Evolutionary conservation across 2,113 vertebrate genomes (phyloP).

Genomic region (Myiozetetes cayanensis): DNA sequence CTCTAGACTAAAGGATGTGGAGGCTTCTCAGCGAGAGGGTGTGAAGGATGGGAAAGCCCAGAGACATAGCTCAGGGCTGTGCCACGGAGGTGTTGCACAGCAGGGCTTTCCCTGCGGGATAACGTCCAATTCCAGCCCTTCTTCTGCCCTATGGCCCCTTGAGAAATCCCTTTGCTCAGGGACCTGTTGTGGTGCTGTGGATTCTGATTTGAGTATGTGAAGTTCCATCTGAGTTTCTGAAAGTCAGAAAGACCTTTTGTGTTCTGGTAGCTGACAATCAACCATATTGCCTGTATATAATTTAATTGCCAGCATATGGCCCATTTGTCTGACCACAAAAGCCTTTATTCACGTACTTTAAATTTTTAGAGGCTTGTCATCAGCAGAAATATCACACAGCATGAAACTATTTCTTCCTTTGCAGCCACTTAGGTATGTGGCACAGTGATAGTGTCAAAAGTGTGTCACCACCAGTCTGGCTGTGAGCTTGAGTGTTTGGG

Average conservation of each 20-base stretch:
- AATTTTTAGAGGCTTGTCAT: conserved; percentile 18
- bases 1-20: not conserved
- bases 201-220: fast-evolving
- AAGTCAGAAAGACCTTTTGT: not conserved
- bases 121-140: not conserved
- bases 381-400: not conserved
- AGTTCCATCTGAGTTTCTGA: not conserved
- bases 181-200: not conserved
- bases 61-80: fast-evolving
- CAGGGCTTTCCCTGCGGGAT: fast-evolving
- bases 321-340: conserved; percentile 17
- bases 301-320: conserved; percentile 21
- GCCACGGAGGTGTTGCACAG: fast-evolving
- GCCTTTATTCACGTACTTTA: not conserved
- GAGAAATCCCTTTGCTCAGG: not conserved
- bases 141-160: fast-evolving
- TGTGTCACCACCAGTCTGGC: not conserved
- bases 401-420: not conserved
- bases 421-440: not conserved
- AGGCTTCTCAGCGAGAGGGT: not conserved
- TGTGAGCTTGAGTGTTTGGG: not conserved
- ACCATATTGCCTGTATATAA: not conserved
- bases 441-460: not conserved
- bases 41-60: not conserved
- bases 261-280: not conserved